These are phyloP conservation scores for Drosophila tani DNA, from an alignment of 1,140 invertebrate genomes.

Conservation along the genomic window DNA sequence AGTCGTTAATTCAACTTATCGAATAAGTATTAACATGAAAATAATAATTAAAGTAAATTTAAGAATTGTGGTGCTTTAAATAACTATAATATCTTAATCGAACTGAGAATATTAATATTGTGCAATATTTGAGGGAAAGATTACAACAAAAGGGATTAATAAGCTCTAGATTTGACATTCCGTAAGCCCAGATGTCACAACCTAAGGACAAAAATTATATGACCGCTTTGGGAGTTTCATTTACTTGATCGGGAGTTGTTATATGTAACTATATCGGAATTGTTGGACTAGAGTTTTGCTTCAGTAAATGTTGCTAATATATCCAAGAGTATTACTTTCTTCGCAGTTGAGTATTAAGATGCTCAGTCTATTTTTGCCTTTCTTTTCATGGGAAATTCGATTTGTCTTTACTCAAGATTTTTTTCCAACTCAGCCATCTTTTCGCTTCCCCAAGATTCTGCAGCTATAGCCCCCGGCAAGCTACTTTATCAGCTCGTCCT, in stretches of 20 bases:
- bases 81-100: no score
- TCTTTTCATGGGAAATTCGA: conserved; percentile 57
- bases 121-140: no score
- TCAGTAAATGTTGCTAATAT: neutral
- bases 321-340: conserved; percentile 6
- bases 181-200: no score
- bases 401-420: conserved; percentile 54
- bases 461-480: conserved; percentile 51
- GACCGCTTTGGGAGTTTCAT: neutral
- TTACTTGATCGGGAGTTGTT: neutral
- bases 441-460: neutral
- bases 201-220: neutral
- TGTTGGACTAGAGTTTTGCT: no score
- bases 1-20: neutral
- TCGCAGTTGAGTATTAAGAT: neutral
- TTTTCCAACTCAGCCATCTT: neutral
- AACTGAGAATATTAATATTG: no score
- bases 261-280: no score
- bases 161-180: no score
- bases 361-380: conserved; percentile 12
- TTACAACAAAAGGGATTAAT: no score
- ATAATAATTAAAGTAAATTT: neutral
- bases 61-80: no score
- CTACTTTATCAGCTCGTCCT: conserved; percentile 69
- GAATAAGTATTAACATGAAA: neutral